Percentiles rank a stretch among this genome's conserved stretches.
phyloP scores from a whole-genome alignment of 2,888 invertebrate genomes.

The Dromius quadrimaculatus region DNA sequence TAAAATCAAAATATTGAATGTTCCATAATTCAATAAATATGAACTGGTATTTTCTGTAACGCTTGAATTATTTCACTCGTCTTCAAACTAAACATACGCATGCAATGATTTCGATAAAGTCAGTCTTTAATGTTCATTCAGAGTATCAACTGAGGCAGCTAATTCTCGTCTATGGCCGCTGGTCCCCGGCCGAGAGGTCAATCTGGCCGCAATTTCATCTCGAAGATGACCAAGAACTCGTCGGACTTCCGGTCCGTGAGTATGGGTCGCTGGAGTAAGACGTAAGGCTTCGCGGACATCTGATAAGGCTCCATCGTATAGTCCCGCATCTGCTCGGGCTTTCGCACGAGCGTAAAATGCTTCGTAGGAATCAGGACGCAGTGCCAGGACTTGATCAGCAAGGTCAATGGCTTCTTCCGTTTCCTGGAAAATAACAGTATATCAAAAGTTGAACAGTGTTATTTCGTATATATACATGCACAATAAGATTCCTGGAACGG shows the following conservation, averaged over 20 bases:
- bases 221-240: slow-evolving; percentile 80
- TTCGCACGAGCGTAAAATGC: slow-evolving; percentile 93
- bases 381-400: slow-evolving; percentile 85
- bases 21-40: too few species aligned
- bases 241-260: slow-evolving; percentile 72
- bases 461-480: too few species aligned
- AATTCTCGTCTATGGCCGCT: slow-evolving; percentile 61
- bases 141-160: slow-evolving; percentile 64
- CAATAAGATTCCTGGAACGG: too few species aligned
- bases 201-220: slow-evolving; percentile 77
- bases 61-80: too few species aligned
- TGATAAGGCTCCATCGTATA: slow-evolving; percentile 79
- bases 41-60: too few species aligned
- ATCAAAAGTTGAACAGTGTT: too few species aligned
- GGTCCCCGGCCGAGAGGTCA: slow-evolving; percentile 57
- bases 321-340: slow-evolving; percentile 82
- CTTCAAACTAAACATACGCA: slow-evolving; percentile 24
- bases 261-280: slow-evolving; percentile 78
- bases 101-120: slow-evolving; percentile 13
- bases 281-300: slow-evolving; percentile 86
- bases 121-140: slow-evolving; percentile 60
- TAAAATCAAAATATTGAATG: too few species aligned
- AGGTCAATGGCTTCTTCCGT: slow-evolving; percentile 87
- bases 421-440: slow-evolving; percentile 78
- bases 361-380: slow-evolving; percentile 90